Conservation (phyloP, 2,888 invertebrate genomes). For the Antheraea assamensis region DNA sequence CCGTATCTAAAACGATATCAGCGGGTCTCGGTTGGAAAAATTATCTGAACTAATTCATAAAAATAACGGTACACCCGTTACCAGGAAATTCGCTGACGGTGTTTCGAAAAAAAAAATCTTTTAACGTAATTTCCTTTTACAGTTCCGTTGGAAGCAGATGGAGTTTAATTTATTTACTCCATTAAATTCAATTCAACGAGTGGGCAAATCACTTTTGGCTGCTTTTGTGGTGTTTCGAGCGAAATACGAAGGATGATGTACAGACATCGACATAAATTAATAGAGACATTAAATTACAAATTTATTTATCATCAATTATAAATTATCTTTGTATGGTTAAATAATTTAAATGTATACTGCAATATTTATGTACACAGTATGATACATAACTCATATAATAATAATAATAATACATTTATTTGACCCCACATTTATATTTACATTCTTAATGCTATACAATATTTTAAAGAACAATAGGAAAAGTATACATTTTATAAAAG, state of each 20-base stretch:
- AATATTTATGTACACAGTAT: no score
- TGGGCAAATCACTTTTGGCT: constrained; percentile 35
- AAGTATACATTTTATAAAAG: no score
- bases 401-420: no score
- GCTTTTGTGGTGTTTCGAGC: constrained; percentile 31
- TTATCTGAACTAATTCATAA: constrained; percentile 11
- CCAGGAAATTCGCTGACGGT: constrained; percentile 28
- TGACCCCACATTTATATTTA: no score
- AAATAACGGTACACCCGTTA: constrained; percentile 4
- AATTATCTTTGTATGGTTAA: no score
- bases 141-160: constrained; percentile 33
- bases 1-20: neutral
- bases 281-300: neutral
- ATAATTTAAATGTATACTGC: no score
- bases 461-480: no score
- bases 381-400: no score
- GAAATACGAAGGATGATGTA: constrained; percentile 18
- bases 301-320: neutral
- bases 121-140: constrained; percentile 44
- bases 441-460: no score
- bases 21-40: constrained; percentile 4
- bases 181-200: constrained; percentile 40
- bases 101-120: constrained; percentile 40
- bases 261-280: neutral
- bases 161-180: constrained; percentile 51